Conservation (phyloP, 1,140 invertebrate species). For the Bombus vancouverensis region DNA sequence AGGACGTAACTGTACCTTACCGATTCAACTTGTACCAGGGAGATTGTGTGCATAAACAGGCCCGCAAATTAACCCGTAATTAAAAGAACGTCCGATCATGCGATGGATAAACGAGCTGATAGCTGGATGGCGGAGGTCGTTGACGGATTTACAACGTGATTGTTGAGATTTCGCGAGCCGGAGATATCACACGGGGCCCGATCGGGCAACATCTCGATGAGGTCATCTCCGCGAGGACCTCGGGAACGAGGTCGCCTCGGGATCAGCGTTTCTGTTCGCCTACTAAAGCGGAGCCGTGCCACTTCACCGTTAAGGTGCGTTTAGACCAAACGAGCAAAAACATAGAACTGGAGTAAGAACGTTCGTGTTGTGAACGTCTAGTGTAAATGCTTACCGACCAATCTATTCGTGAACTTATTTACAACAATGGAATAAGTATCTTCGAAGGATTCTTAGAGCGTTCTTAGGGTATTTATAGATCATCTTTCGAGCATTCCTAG, state of each 20-base stretch:
- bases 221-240: constrained; percentile 67
- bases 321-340: too few species aligned
- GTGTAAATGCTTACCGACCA: too few species aligned
- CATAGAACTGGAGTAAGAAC: too few species aligned
- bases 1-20: background rate
- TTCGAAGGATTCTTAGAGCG: too few species aligned
- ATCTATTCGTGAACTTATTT: too few species aligned
- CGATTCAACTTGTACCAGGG: background rate
- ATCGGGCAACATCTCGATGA: constrained; percentile 61
- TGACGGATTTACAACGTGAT: constrained; percentile 67
- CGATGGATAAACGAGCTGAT: constrained; percentile 43
- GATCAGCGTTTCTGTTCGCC: constrained; percentile 71
- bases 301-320: constrained; percentile 54
- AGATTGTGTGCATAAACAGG: background rate
- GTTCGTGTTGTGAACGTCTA: too few species aligned
- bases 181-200: constrained; percentile 44
- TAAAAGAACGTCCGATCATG: constrained; percentile 34
- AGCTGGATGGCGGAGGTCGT: constrained; percentile 7
- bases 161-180: constrained; percentile 52
- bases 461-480: too few species aligned
- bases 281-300: constrained; percentile 68
- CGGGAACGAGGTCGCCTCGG: constrained; percentile 68
- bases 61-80: constrained; percentile 37
- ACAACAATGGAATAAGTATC: too few species aligned
- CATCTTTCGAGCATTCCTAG: too few species aligned